Evolutionary conservation across 30 jellyfish, hydroid and myxozoan species (phyloP), one percentile per base, ranked within the genome.

Genomic region (Pseudorhiza aurosa): DNA sequence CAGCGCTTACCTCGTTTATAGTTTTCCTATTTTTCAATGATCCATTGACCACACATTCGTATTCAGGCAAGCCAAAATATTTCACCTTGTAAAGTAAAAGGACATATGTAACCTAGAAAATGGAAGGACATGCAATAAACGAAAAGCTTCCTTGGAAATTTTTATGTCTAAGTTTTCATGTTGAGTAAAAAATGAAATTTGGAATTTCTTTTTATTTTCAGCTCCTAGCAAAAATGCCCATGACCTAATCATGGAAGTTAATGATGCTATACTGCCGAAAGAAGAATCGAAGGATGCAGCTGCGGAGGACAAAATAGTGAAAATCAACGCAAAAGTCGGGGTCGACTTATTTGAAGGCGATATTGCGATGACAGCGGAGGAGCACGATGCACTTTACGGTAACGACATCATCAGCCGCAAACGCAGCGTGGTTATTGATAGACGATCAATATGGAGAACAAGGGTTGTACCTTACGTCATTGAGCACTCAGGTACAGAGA

Each of bases 271-370:
- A 17, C 8, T 30, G 2, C 32, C 43, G 8, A 53, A 51, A 30
- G 36, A 65, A 33, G 45, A 33, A 2, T 64, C 75, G 19, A 31
- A 24, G 37, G 75, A 64, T 22, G 28, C 15, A 0, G 19, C 86
- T 27, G 86, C 86, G 1, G 86, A 72, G 45, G 86, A 72, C 50
- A 51, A 50, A 35, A 72, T 72, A 14, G 75, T 72, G 58, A 17
- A 50, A n/a, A 33, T 49, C 17, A 53, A 72, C 47, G 39, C 53
- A 2, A 65, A 62, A 3, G 19, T 32, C 25, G 86, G 86, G 1
- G 31, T 25, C 8, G 86, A 72, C 22, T 75, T 72, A 3, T 53
- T 50, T 4, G 86, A 72, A 53, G 86, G 86, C 15, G 86, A 72
- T 55, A 72, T 72, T 9, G 45, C 19, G 24, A 29, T 72, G 11